Base-by-base conservation (phyloP, 2,113 vertebrate genomes). In the Centropus unirufus region DNA sequence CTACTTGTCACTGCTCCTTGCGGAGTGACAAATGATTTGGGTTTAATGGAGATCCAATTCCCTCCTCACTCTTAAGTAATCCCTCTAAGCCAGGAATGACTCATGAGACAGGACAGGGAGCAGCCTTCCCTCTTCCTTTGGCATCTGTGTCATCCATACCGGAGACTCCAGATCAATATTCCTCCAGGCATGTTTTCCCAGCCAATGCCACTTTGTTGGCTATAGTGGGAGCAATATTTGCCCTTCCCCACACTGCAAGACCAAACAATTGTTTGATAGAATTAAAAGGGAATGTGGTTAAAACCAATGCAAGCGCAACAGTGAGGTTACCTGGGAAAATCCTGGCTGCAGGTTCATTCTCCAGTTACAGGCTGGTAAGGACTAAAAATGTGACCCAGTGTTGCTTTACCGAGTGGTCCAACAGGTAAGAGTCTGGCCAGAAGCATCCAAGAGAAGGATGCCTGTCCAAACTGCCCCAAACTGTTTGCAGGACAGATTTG, bases 261-360 rank as follows among this genome's bases (percentile, higher is more conserved):
- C 42, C 82, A 32, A 82, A 89, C 4, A 6, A 63, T 64, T 1
- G 11, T 78, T 79, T 64, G 74, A 59, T 68, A 59, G 95, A 97
- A 97, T 93, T 84, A 97, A 93, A 97, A 95, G 95, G 93, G 82
- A 80, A 85, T 83, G 72, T 88, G 69, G 97, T 97, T 92, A 62
- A 89, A 88, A 87, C n/a, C 68, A 63, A 61, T 90, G 95, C 87
- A 70, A 79, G 83, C 93, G 91, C 96, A 89, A 95, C 66, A 88
- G 63, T 67, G 90, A 83, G 96, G 91, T 96, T 96, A 90, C 93
- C 96, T 90, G 87, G 96, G 93, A 87, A 95, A 76, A 66, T 92
- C 64, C 11, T 8, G 91, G 87, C 89, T 88, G 34, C 0, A 68
- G 91, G 96, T 90, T 67, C 27, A 40, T 64, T 89, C 74, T 34